These are phyloP conservation scores for silkworm (Bombyx mori) DNA, from an alignment of 1,140 invertebrate genomes.

Conservation along the genomic window DNA sequence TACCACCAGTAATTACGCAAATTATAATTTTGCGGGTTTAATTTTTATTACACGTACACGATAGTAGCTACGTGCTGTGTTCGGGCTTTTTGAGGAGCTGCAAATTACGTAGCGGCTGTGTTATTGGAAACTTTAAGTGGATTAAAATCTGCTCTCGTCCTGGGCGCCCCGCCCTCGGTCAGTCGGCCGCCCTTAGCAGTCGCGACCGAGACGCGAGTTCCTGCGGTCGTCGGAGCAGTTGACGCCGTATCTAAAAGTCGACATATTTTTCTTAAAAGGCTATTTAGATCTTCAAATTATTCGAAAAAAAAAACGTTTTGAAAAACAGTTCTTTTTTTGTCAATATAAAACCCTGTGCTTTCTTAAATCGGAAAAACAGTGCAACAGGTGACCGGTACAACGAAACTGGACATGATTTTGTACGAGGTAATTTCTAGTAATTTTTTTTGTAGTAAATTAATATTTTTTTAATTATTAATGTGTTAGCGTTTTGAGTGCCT, in stretches of 20 bases:
- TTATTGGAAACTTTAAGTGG: constrained; percentile 14
- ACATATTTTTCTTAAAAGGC: too few species aligned
- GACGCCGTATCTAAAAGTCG: too few species aligned
- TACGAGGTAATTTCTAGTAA: constrained; percentile 46
- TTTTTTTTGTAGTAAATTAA: background rate
- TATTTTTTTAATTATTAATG: background rate
- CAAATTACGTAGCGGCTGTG: background rate
- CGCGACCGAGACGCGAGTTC: background rate
- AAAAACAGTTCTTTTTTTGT: too few species aligned
- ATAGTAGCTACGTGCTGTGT: too few species aligned
- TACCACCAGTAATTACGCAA: too few species aligned
- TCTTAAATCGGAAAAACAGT: constrained; percentile 16
- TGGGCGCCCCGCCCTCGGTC: constrained; percentile 13
- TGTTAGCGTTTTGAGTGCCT: background rate
- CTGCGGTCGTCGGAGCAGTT: too few species aligned
- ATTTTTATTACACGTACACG: too few species aligned
- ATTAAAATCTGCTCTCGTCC: constrained; percentile 22
- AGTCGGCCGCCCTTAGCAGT: constrained; percentile 11
- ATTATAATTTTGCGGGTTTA: too few species aligned
- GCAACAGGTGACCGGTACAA: constrained; percentile 44
- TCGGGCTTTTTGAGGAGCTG: too few species aligned
- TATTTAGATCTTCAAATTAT: too few species aligned
- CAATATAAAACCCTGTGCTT: too few species aligned
- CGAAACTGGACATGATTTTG: constrained; percentile 45
- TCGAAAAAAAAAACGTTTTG: too few species aligned